These are phyloP conservation scores for Lagodon rhomboides DNA, from an alignment of 2,797 vertebrate species.

Conservation along the genomic window DNA sequence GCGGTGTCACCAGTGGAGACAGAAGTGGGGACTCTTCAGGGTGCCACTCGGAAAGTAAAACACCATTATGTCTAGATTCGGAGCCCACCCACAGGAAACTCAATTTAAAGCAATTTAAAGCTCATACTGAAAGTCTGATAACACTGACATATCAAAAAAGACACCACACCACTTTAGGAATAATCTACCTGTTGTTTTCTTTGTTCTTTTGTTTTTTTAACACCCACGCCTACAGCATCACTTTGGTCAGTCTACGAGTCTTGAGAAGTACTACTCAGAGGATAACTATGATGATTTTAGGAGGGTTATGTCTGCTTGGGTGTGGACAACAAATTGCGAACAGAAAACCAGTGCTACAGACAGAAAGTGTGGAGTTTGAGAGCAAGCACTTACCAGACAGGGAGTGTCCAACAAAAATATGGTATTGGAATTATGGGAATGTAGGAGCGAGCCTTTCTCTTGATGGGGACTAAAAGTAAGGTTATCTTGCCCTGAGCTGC, in stretches of 20 bases:
- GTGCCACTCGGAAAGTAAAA: conserved; percentile 70
- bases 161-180: neutral
- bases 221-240: neutral
- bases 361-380: no score
- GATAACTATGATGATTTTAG: no score
- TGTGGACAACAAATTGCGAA: no score
- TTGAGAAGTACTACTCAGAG: no score
- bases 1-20: conserved; percentile 70
- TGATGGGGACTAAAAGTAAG: no score
- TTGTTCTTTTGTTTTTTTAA: neutral
- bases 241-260: conserved; percentile 1
- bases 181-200: neutral
- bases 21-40: conserved; percentile 69
- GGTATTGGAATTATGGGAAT: no score
- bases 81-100: conserved; percentile 64
- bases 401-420: no score
- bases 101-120: conserved; percentile 43
- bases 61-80: conserved; percentile 60
- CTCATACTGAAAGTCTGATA: conserved; percentile 17
- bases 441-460: no score
- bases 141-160: conserved; percentile 16
- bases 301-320: no score
- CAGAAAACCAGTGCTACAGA: no score
- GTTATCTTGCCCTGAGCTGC: no score
- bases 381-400: no score